Base-by-base conservation (phyloP, 2,113 vertebrate genomes). In the Zeus faber region DNA sequence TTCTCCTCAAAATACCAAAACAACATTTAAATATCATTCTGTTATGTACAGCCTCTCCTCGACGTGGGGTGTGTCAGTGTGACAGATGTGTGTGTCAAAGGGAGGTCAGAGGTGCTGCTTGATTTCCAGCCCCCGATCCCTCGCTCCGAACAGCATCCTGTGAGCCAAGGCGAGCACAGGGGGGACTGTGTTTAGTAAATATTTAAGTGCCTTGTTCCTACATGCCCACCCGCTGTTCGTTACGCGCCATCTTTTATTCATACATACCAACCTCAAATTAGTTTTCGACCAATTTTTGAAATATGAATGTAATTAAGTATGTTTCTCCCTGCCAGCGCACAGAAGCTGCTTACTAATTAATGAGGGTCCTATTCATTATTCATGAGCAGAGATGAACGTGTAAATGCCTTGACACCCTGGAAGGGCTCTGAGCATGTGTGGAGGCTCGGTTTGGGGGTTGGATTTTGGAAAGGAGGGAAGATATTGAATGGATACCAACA, bases 171-270 rank as follows among this genome's bases (percentile, higher is more conserved):
- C 49, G 44, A 67, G 57, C 65, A 49, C 47, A 54, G n/a, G n/a
- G n/a, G n/a, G n/a, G 67, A 73, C 48, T 59, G 44, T 62, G 73
- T 80, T 82, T 72, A 68, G 77, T 87, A 85, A 88, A 89, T 85
- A 86, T 85, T 88, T 80, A 81, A 85, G 74, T 31, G 31, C 33
- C 66, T 80, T 87, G 83, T 85, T 87, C 78, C 76, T 74, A 81
- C 84, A 79, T 79, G 56, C 51, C 77, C 77, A 68, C 81, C 76
- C 43, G 58, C 80, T 83, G 82, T 85, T 86, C 66, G 79, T 87
- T 83, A 85, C 51, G 57, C 54, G 8, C 58, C 65, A 91, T 91
- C 57, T 87, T 89, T 91, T 88, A 91, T 89, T 91, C 80, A 91
- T 88, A 79, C 85, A 87, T 82, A 85, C 77, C 84, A 77, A 74